Evolutionary conservation across 2,113 vertebrate species (phyloP), one percentile per base, ranked within the genome.

Genomic region (Gopherus flavomarginatus): DNA sequence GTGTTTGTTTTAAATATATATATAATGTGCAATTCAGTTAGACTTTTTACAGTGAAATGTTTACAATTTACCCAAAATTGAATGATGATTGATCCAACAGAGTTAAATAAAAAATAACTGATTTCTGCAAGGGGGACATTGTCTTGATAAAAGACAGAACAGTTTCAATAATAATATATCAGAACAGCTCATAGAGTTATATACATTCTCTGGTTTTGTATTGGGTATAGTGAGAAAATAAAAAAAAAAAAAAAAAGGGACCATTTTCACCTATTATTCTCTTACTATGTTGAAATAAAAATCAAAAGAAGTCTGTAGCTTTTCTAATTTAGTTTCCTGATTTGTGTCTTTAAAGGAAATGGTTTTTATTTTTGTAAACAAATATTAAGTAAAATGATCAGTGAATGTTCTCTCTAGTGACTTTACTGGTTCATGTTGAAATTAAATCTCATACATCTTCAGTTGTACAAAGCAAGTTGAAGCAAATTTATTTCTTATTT

Each of bases 351-450:
- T 42, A 42, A 75, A 75, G 69, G 7, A 21, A 38, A 72, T 38
- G 17, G n/a, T 9, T 75, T 24, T 75, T 24, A 22, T 38, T 75
- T 75, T 75, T 42, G 38, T 38, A 75, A 47, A 86, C 56, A 79
- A 5, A 1, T 0, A 8, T n/a, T 44, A 42, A 81, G 49, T 65
- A 0, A 50, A 57, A 79, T 47, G 5, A 81, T 5, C 35, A 56
- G 4, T 47, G 27, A 86, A 0, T 62, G 9, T 14, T 79, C 1
- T 11, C 24, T 53, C 21, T 49, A n/a, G 19, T 75, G 50, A 0
- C 75, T 8, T 78, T 93, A 75, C 54, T 91, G 11, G 8, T 2
- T 90, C 90, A 21, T 85, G 22, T 22, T 62, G 4, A 57, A 92
- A 52, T 6, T 44, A 6, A 54, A 49, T 1, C 79, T 86, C 52